Evolutionary conservation across 2,888 invertebrate genomes (phyloP), one percentile per base, ranked within the genome.

Genomic region (Corythucha ciliata): DNA sequence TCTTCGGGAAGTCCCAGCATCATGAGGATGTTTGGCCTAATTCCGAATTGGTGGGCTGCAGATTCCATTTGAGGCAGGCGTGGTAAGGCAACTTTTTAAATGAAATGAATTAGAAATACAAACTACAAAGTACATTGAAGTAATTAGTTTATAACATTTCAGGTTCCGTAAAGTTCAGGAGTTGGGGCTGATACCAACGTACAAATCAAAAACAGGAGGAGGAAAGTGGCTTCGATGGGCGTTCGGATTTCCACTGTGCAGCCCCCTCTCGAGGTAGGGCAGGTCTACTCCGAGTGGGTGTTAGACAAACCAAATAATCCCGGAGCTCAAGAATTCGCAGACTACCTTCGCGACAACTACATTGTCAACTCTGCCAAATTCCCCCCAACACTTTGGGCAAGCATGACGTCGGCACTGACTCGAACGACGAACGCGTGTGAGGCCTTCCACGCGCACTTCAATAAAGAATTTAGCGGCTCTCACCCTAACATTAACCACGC

Each of bases 401-500:
- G 29, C 29, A 29, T 10, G 29, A 29, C 29, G 29, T 29, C 29
- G 29, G 29, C 8, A 29, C 29, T 29, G 29, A 29, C 29, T 29
- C 29, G 29, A 10, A n/a, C n/a, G n/a, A n/a, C n/a, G n/a, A n/a
- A 29, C 29, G 36, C 36, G 7, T 36, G 36, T n/a, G 36, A 36
- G 14, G 36, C 36, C 36, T 36, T 36, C 8, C 36, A n/a, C 14
- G 36, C 14, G 6, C 36, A 36, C 36, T 10, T 10, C 36, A 36
- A 36, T n/a, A 36, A 36, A 36, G 7, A 36, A 36, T 36, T 36
- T 18, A 39, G 18, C 6, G 22, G 42, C 42, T 42, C 25, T 6
- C 42, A 42, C 42, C 42, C 42, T 20, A 42, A 42, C 42, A 42
- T 24, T 42, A 5, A 42, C 42, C 42, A 42, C 42, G 42, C 42